Percentiles rank a stretch among this genome's conserved stretches.
Evolutionary conservation across 2,888 invertebrate genomes (phyloP).

Genomic region (Leptura quadrifasciata): DNA sequence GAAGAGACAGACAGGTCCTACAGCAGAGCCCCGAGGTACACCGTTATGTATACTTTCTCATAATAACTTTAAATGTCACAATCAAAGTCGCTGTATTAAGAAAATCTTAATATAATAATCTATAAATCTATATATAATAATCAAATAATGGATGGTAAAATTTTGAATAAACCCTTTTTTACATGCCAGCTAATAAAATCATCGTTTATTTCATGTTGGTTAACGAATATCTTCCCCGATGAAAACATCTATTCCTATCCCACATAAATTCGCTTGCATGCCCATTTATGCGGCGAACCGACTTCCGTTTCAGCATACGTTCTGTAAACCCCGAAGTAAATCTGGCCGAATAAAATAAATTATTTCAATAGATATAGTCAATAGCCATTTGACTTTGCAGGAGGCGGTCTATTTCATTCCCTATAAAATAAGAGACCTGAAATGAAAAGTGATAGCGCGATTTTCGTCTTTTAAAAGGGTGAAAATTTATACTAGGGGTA

Average conservation of each 20-base stretch:
- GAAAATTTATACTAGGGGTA: constrained; percentile 55
- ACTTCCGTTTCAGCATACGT: not conserved
- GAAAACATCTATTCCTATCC: not conserved
- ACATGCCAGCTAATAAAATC: too few species aligned
- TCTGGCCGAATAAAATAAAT: constrained; percentile 18
- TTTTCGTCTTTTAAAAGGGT: constrained; percentile 50
- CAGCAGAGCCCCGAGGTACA: too few species aligned
- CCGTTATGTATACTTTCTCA: too few species aligned
- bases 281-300: not conserved
- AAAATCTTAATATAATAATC: too few species aligned
- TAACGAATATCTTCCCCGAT: too few species aligned
- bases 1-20: too few species aligned
- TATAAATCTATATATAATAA: too few species aligned
- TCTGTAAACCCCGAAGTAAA: not conserved
- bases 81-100: too few species aligned
- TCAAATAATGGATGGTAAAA: too few species aligned
- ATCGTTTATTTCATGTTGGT: too few species aligned
- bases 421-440: constrained; percentile 23
- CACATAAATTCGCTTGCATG: not conserved
- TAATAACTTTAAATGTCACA: too few species aligned
- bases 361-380: constrained; percentile 15
- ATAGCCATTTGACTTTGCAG: not conserved
- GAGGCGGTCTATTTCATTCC: constrained; percentile 1
- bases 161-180: too few species aligned
- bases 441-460: constrained; percentile 34